Evolutionary conservation across 2,113 vertebrate species (phyloP).

Genomic region (Nasalis larvatus): DNA sequence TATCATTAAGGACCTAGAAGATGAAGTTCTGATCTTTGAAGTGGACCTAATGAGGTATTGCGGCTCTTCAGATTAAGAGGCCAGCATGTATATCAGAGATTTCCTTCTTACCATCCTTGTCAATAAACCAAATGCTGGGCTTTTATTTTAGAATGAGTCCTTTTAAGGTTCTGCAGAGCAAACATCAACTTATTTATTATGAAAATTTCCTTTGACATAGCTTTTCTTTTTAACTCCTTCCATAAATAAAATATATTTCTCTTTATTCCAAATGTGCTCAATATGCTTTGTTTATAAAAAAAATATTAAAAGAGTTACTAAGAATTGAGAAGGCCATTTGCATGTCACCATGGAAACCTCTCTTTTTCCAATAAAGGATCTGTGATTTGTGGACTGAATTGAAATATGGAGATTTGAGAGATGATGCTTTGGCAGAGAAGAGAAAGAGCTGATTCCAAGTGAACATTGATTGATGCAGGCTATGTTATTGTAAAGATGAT

Average conservation of each 20-base stretch:
- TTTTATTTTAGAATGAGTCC: slow-evolving; percentile 47
- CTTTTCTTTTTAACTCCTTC: slow-evolving; percentile 43
- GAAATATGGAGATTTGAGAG: slow-evolving; percentile 37
- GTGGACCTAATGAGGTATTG: neutral
- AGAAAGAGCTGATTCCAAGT: neutral
- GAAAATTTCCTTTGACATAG: neutral
- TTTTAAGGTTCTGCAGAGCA: neutral
- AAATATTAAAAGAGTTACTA: slow-evolving; percentile 22
- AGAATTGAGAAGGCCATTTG: slow-evolving; percentile 60
- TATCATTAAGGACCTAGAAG: neutral
- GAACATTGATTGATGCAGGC: neutral
- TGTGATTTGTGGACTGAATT: slow-evolving; percentile 34
- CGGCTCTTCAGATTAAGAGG: neutral
- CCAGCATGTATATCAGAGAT: neutral
- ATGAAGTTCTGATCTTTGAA: neutral
- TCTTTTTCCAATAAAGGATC: slow-evolving; percentile 44
- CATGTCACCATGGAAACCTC: slow-evolving; percentile 63
- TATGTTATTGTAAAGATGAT: neutral
- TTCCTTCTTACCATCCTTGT: neutral
- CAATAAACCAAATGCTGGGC: neutral
- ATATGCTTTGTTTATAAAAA: slow-evolving; percentile 34
- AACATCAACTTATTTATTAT: slow-evolving; percentile 35
- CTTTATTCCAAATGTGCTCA: slow-evolving; percentile 33
- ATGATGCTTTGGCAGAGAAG: slow-evolving; percentile 14
- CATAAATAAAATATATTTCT: slow-evolving; percentile 1